Conservation (phyloP, 2,113 vertebrate genomes). For the Vireo altiloquus region DNA sequence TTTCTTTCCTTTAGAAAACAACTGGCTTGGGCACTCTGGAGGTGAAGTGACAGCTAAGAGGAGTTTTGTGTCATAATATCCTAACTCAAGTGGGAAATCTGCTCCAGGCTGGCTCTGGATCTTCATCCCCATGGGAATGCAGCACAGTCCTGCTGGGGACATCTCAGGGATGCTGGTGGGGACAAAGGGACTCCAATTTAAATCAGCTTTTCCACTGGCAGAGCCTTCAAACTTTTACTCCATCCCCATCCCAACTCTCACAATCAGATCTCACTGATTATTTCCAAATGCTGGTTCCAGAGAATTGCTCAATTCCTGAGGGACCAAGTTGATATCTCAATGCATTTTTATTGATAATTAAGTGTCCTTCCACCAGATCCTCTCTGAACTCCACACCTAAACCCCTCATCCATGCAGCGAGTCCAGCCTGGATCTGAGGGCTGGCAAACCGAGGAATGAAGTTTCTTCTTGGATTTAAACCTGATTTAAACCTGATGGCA, state of each 20-base stretch:
- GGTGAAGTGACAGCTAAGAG: neutral
- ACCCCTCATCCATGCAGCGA: neutral
- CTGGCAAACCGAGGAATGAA: neutral
- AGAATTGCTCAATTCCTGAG: neutral
- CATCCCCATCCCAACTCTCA: rapidly evolving
- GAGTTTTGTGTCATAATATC: neutral
- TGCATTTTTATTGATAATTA: neutral
- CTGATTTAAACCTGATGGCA: neutral
- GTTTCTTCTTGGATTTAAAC: neutral
- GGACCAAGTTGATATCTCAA: neutral
- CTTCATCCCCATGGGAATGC: neutral
- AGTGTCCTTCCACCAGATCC: neutral
- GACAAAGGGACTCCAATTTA: rapidly evolving
- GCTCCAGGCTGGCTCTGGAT: neutral
- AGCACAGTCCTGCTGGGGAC: neutral
- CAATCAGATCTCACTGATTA: neutral
- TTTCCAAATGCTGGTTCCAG: neutral
- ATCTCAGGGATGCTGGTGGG: neutral
- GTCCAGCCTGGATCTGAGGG: neutral
- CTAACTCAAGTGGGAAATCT: rapidly evolving
- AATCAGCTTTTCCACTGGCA: neutral
- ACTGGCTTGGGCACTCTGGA: neutral
- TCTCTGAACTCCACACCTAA: neutral
- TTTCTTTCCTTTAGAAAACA: neutral
- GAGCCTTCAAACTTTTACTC: neutral